Conservation (phyloP, 1,140 invertebrate genomes). For the Platorchestia sp. region DNA sequence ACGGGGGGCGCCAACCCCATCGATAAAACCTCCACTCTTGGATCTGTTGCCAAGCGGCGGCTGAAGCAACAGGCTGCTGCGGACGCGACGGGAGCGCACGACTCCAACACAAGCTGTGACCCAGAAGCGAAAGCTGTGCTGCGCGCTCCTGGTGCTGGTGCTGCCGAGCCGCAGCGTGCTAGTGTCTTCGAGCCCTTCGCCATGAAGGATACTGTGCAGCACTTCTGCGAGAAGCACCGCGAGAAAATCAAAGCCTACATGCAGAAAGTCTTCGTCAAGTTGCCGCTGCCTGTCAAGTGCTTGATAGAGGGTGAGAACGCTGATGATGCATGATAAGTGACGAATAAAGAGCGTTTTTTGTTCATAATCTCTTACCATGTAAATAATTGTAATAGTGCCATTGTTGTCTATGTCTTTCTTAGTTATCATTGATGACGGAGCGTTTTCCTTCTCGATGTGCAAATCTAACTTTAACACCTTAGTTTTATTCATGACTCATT, state of each 20-base stretch:
- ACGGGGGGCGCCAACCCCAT: neutral
- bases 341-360: too few relatives aligned
- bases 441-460: too few relatives aligned
- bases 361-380: too few relatives aligned
- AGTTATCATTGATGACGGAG: neutral
- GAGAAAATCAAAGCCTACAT: conserved; percentile 92
- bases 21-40: neutral
- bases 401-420: too few relatives aligned
- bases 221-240: conserved; percentile 94
- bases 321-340: neutral
- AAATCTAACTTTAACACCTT: too few relatives aligned
- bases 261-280: conserved; percentile 84
- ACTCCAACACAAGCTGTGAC: neutral
- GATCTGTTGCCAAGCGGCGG: neutral
- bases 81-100: neutral
- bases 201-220: conserved; percentile 90
- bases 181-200: conserved; percentile 89
- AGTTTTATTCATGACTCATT: too few relatives aligned
- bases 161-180: conserved; percentile 76
- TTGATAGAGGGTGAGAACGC: conserved; percentile 84
- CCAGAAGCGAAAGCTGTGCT: neutral
- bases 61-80: neutral
- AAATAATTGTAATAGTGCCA: too few relatives aligned
- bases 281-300: conserved; percentile 91
- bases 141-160: conserved; percentile 56